phyloP scores from a whole-genome alignment of 1,140 invertebrate species.

The Subanguina moxae region DNA sequence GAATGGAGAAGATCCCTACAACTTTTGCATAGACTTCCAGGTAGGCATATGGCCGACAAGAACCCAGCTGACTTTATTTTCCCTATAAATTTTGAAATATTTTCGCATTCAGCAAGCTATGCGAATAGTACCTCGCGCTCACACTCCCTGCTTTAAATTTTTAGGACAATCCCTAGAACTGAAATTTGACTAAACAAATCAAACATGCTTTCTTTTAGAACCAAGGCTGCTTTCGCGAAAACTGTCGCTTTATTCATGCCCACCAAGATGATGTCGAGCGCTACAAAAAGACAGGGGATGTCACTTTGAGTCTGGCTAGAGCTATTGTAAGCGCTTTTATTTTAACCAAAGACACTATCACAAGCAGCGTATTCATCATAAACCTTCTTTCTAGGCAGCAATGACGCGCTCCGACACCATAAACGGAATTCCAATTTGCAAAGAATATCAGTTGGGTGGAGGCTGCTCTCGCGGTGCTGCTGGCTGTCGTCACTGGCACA shows the following conservation, averaged over 20 bases:
- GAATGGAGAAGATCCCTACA: conserved; percentile 53
- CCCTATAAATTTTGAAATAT: no score
- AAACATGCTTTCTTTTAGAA: conserved; percentile 42
- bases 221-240: conserved; percentile 53
- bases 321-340: conserved; percentile 37
- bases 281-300: conserved; percentile 51
- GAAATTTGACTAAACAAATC: background rate
- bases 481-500: conserved; percentile 33
- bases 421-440: conserved; percentile 56
- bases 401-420: conserved; percentile 48
- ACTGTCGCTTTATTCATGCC: conserved; percentile 55
- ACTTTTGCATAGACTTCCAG: conserved; percentile 57
- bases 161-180: background rate
- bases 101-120: no score
- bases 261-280: conserved; percentile 50
- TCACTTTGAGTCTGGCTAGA: conserved; percentile 47
- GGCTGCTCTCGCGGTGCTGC: conserved; percentile 21
- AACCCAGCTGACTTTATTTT: no score
- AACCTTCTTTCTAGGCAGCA: conserved; percentile 18
- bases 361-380: no score
- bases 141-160: no score
- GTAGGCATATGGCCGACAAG: conserved; percentile 17
- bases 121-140: no score
- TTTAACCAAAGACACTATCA: background rate
- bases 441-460: conserved; percentile 30